These are phyloP conservation scores for Atrina japonica DNA, from an alignment of 2,888 invertebrate genomes.

Conservation along the genomic window DNA sequence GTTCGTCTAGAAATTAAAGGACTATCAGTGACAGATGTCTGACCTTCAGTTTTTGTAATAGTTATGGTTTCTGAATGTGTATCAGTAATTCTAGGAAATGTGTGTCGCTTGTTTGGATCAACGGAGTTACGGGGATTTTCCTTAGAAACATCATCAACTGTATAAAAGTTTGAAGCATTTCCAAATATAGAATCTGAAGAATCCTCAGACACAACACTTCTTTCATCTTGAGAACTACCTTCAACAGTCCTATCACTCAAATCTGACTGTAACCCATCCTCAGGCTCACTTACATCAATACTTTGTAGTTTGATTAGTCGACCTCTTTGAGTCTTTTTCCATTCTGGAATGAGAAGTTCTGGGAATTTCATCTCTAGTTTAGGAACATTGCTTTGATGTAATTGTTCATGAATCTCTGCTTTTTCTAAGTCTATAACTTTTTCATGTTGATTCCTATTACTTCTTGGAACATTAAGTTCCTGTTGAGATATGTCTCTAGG, in stretches of 20 bases:
- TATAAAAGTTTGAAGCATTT: not conserved
- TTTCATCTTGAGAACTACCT: constrained; percentile 3
- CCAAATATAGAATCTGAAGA: constrained; percentile 7
- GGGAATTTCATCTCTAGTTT: constrained; percentile 63
- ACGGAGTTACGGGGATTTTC: not conserved
- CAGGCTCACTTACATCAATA: constrained; percentile 26
- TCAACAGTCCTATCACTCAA: constrained; percentile 4
- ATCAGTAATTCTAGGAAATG: constrained; percentile 41
- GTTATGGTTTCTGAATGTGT: constrained; percentile 48
- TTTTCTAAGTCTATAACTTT: not conserved
- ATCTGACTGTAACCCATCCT: constrained; percentile 9
- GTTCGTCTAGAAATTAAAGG: constrained; percentile 26
- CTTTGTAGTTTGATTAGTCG: constrained; percentile 9
- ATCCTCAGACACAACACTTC: constrained; percentile 5
- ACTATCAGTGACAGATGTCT: constrained; percentile 25
- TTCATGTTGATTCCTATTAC: constrained; percentile 23
- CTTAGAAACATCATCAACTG: constrained; percentile 9
- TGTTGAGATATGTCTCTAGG: constrained; percentile 59
- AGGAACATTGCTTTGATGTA: constrained; percentile 1
- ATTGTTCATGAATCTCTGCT: constrained; percentile 12
- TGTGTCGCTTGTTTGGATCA: constrained; percentile 13
- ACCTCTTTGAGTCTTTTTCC: constrained; percentile 45
- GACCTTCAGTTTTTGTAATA: constrained; percentile 26
- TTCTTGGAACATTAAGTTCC: constrained; percentile 56
- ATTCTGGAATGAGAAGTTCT: constrained; percentile 68